Base-by-base conservation (phyloP, 2,797 vertebrate genomes). In the Phyllotis vaccarum region DNA sequence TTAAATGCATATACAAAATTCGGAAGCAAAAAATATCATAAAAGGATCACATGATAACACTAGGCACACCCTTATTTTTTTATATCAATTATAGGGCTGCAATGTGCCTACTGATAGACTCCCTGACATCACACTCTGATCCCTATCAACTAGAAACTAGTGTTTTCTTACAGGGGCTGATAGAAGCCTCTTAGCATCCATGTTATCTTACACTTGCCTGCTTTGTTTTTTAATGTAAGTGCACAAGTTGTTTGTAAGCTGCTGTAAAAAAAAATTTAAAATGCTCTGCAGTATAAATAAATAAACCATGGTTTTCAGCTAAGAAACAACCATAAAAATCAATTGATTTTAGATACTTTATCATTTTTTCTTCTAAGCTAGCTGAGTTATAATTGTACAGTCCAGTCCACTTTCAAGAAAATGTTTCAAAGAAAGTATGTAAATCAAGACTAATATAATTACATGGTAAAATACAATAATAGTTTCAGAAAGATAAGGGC, bases 401-500 rank as follows among this genome's bases (percentile, higher is more conserved):
- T 56, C 27, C 6, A 94, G 21, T 86, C 37, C 49, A 62, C 80
- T 95, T 80, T 72, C 91, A 97, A 92, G 82, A 90, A 91, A 89
- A 43, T 1, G 16, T 76, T 90, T 31, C 58, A 86, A 80, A 3
- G 83, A 22, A 86, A 92, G 19, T 92, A 80, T 62, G 29, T 83
- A 94, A 96, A 92, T 87, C 12, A 92, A 75, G 16, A 85, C 11
- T 80, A 89, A 85, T 75, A 75, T 89, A 97, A 94, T 95, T 87
- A 64, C 6, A 46, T 24, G 58, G 34, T 87, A 74, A 90, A 81
- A 83, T 92, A 86, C 21, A 95, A 85, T 66, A 95, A 93, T 68
- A 62, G 4, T 92, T 92, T 94, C 93, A 19, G 66, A 94, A 89
- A 89, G 93, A 87, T 74, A 27, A 76, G 1, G 34, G 11, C 16